Conservation (phyloP, 2,797 vertebrate species). For the Podarcis siculus region DNA sequence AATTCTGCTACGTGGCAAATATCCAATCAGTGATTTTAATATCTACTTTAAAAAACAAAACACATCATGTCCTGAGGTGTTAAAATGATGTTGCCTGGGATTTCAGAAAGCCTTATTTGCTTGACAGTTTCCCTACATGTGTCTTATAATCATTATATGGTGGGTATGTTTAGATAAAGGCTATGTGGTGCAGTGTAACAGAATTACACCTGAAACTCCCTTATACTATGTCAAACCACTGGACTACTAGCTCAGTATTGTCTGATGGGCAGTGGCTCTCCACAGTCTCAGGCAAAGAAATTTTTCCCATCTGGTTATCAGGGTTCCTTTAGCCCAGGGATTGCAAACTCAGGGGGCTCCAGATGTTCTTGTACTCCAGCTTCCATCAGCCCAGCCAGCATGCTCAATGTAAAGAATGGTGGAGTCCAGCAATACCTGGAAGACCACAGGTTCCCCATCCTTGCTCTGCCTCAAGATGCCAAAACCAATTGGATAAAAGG, state of each 20-base stretch:
- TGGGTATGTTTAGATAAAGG: not conserved
- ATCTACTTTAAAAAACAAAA: slow-evolving; percentile 10
- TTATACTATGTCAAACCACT: not conserved
- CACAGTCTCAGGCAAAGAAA: not conserved
- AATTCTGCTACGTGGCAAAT: not conserved
- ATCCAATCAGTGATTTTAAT: not conserved
- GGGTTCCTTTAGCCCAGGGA: not conserved
- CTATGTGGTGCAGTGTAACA: not conserved
- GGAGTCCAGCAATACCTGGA: too few relatives aligned
- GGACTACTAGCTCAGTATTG: not conserved
- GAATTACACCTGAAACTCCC: not conserved
- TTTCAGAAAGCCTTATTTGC: not conserved
- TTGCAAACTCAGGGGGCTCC: too few relatives aligned
- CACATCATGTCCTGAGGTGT: not conserved
- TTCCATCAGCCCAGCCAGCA: too few relatives aligned
- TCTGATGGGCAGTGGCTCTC: not conserved
- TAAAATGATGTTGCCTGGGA: not conserved
- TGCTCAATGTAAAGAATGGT: too few relatives aligned
- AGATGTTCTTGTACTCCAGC: too few relatives aligned
- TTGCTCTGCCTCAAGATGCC: not conserved
- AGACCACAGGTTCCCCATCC: too few relatives aligned
- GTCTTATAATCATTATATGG: not conserved
- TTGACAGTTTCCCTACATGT: not conserved
- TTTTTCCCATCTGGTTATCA: not conserved
- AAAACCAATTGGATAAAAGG: not conserved